These are phyloP conservation scores for Sinocyclocheilus grahami DNA, from an alignment of 2,113 vertebrate genomes.

Conservation along the genomic window DNA sequence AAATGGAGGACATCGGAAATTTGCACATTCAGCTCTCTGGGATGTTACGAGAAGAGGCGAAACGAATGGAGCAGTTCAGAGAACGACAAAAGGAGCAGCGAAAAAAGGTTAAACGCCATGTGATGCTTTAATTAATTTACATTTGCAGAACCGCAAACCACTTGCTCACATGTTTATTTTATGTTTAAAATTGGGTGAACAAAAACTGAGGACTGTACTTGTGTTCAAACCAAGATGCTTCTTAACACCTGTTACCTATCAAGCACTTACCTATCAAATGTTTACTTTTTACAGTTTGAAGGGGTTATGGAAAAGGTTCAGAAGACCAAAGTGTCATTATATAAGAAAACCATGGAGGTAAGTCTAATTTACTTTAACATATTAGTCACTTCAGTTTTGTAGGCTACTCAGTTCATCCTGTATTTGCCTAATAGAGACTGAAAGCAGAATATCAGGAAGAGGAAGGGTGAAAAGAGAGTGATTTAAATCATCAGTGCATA, in stretches of 20 bases:
- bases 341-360: conserved; percentile 93
- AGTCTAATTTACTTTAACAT: conserved; percentile 56
- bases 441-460: conserved; percentile 42
- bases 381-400: conserved; percentile 22
- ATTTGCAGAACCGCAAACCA: not conserved
- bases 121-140: not conserved
- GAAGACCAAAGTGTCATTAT: conserved; percentile 87
- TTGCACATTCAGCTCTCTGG: conserved; percentile 87
- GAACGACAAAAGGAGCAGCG: conserved; percentile 94
- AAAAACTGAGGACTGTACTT: not conserved
- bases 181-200: too few species aligned
- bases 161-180: not conserved
- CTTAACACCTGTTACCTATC: not conserved
- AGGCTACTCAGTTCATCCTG: not conserved
- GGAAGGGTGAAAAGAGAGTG: conserved; percentile 37
- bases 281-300: conserved; percentile 81
- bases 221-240: not conserved
- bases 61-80: conserved; percentile 88
- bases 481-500: conserved; percentile 42
- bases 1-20: conserved; percentile 89
- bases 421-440: conserved; percentile 18
- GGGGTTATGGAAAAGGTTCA: conserved; percentile 86
- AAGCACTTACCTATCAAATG: too few species aligned
- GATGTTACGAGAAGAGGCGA: conserved; percentile 86
- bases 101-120: conserved; percentile 81